Conservation (phyloP, 2,888 invertebrate genomes). For the Tetranychus truncatus region DNA sequence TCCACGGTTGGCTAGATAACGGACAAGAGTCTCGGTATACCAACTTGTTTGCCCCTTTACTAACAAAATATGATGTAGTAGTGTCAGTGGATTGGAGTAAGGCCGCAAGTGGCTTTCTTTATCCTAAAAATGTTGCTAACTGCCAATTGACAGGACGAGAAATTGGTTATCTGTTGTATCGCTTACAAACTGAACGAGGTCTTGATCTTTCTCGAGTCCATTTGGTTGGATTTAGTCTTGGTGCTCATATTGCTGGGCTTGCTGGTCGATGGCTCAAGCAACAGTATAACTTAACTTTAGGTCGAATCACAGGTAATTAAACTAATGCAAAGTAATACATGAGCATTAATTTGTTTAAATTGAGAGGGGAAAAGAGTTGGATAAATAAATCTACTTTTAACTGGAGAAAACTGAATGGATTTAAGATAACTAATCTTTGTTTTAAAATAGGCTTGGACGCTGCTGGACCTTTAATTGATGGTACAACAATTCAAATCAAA, state of each 20-base stretch:
- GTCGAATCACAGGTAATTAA: neutral
- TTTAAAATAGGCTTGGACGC: neutral
- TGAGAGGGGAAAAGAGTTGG: no score
- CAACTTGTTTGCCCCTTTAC: neutral
- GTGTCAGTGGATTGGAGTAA: neutral
- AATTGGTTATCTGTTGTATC: neutral
- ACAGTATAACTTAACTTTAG: neutral
- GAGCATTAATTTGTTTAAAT: no score
- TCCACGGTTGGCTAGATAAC: neutral
- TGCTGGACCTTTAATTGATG: constrained; percentile 4
- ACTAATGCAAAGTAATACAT: neutral
- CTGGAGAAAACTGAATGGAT: neutral
- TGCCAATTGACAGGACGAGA: neutral
- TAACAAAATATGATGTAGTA: neutral
- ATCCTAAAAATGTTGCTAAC: neutral
- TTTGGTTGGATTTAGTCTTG: neutral
- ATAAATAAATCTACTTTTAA: no score
- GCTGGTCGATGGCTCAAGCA: neutral
- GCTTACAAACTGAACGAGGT: neutral
- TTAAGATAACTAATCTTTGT: neutral
- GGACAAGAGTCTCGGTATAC: neutral
- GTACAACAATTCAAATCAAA: neutral
- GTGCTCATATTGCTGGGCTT: constrained; percentile 7
- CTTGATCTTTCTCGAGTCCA: neutral
- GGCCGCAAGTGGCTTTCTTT: neutral